Base-by-base conservation (phyloP, 1,140 invertebrate genomes). In the Andrena cerasifolii region DNA sequence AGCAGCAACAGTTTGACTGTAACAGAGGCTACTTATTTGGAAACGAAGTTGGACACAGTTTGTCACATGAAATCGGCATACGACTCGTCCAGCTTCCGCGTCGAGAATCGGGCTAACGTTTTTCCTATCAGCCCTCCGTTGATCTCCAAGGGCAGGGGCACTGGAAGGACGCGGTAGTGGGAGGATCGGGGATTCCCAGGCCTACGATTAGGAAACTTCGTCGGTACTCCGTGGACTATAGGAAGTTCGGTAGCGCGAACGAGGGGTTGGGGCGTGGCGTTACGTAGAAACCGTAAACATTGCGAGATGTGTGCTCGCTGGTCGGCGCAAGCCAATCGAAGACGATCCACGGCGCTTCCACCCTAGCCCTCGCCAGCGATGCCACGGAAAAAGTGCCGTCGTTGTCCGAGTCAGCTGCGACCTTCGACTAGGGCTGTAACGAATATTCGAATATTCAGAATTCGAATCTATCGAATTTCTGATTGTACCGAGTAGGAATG, bases 201-300 rank as follows among this genome's bases (percentile, higher is more conserved):
- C 84, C 81, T 85, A 83, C 85, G 86, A 87, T 87, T 88, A 87
- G 84, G 80, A 84, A 90, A 90, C 83, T 90, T 90, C 80, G 71
- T 33, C 61, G 36, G 24, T 70, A 78, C 74, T 84, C 65, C 14
- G 16, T 28, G 51, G 54, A 86, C 62, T 87, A 86, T 58, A 62
- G 31, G 70, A 79, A 82, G 59, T 80, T 40, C 4, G 10, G 4
- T 4, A 8, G 53, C 49, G 58, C 49, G 65, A n/a, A n/a, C n/a
- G n/a, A n/a, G 67, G 77, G 74, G 61, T 28, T 62, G 79, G 68
- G 62, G 54, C 54, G 58, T 31, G 63, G 68, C 68, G 75, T 73
- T 86, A 87, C 86, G 82, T 86, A 86, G 86, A 75, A 28, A 80
- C 56, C 72, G 86, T 88, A 89, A 89, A 89, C 85, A 88, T 49